These are phyloP conservation scores for Caenorhabditis sp. DNA, from an alignment of 2,888 invertebrate species.

Conservation along the genomic window DNA sequence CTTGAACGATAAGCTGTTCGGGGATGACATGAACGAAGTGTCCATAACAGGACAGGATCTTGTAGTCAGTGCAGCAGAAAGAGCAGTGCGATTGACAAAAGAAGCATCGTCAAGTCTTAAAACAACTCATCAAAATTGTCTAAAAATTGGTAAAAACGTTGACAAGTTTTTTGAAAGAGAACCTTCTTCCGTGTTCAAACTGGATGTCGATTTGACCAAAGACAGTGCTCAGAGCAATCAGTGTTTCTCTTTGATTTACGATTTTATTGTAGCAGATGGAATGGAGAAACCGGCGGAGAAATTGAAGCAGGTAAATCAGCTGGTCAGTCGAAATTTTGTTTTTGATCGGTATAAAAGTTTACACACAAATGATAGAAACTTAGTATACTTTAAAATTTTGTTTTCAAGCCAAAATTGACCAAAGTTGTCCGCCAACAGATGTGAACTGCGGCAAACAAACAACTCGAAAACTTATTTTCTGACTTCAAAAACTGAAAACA, in stretches of 20 bases:
- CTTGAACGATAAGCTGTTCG: slow-evolving; percentile 62
- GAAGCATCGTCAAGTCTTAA: slow-evolving; percentile 86
- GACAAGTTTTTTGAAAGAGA: slow-evolving; percentile 85
- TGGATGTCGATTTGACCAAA: slow-evolving; percentile 73
- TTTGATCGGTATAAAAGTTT: too few relatives aligned
- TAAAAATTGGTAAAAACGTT: slow-evolving; percentile 96
- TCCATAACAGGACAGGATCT: slow-evolving; percentile 74
- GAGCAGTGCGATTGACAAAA: slow-evolving; percentile 38
- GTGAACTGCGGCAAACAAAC: slow-evolving; percentile 22
- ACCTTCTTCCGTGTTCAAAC: slow-evolving; percentile 63
- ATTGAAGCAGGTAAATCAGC: slow-evolving; percentile 77
- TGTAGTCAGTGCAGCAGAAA: slow-evolving; percentile 47
- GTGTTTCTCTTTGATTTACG: slow-evolving; percentile 48
- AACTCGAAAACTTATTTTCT: slow-evolving; percentile 21
- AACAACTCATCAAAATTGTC: slow-evolving; percentile 89
- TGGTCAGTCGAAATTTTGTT: too few relatives aligned
- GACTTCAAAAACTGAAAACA: not conserved
- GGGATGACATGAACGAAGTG: slow-evolving; percentile 35
- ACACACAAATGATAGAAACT: too few relatives aligned
- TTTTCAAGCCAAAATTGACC: too few relatives aligned
- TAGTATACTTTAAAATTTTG: too few relatives aligned
- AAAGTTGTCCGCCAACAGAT: too few relatives aligned
- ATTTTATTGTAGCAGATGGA: slow-evolving; percentile 66
- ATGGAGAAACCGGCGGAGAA: slow-evolving; percentile 66
- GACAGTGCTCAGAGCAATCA: slow-evolving; percentile 9